Percentiles rank a stretch among this genome's conserved stretches.
Conservation (phyloP, 2,797 vertebrate genomes). For the Picus viridis region DNA sequence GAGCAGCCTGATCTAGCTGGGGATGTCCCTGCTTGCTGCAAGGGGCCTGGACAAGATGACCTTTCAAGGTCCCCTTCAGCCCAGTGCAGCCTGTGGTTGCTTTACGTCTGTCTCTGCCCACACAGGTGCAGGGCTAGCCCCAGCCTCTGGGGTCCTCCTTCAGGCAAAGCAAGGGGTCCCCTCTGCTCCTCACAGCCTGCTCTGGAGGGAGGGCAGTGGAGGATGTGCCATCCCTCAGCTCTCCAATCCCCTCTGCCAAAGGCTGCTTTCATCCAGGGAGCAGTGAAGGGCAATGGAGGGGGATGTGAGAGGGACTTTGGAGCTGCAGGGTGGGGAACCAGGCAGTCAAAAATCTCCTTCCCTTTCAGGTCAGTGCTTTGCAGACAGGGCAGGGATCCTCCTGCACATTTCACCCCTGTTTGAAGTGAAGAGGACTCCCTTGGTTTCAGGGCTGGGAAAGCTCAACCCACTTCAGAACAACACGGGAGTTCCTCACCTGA, state of each 20-base stretch:
- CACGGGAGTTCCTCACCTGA: fast-evolving
- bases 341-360: background rate
- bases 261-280: background rate
- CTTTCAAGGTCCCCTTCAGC: no score
- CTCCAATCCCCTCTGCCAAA: background rate
- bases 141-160: background rate
- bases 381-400: constrained; percentile 21
- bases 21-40: no score
- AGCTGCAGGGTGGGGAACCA: background rate
- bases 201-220: background rate
- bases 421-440: background rate
- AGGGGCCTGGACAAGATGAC: no score
- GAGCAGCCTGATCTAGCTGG: no score
- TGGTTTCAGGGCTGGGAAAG: background rate
- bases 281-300: background rate
- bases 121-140: background rate
- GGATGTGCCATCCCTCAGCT: background rate
- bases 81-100: background rate
- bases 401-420: background rate
- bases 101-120: background rate
- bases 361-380: background rate
- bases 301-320: background rate
- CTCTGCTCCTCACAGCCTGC: fast-evolving
- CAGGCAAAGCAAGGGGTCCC: background rate
- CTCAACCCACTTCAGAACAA: background rate